Base-by-base conservation (phyloP, 2,888 invertebrate species). In the Neocrepidodera transversa region DNA sequence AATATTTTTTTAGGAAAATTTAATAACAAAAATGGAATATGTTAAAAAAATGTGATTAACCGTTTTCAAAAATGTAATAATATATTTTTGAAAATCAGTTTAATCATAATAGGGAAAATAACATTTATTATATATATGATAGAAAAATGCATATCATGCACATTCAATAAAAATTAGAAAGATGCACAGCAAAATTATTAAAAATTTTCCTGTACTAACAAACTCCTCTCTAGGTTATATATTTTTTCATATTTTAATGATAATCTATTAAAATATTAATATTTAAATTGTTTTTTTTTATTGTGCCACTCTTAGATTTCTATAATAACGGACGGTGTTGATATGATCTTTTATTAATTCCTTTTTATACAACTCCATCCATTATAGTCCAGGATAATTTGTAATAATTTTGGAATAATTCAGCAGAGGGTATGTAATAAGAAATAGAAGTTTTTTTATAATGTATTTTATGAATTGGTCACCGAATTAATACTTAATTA, bases 391-490 rank as follows among this genome's bases (percentile, higher is more conserved):
- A 7, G 18, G 23, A 30, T 10, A 42, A 49, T 56, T 42, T 42
- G 38, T 49, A 49, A 50, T 40, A 49, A 42, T 35, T 40, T 49
- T 26, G 17, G 16, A 10, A 13, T 16, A 32, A 11, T 45, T 23
- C 23, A 35, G 14, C 2, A 51, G 57, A 63, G 60, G 60, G 60
- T 60, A 32, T 47, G 60, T 63, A 69, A 71, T 69, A 69, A 70
- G 70, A 70, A 70, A 53, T 66, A 69, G 65, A 67, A 69, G 68
- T 67, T 59, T 62, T 66, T 60, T 45, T 11, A n/a, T 36, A 14
- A 11, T 26, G 23, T 17, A 40, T 45, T 45, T 63, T 63, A 69
- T 66, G 58, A 63, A 68, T 72, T 72, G 71, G 71, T 72, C 72
- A 68, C 68, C 70, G 66, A 68, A 65, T 68, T 67, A 67, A 63